Evolutionary conservation across 2,797 vertebrate genomes (phyloP).

Genomic region (Enteromius mattozi): DNA sequence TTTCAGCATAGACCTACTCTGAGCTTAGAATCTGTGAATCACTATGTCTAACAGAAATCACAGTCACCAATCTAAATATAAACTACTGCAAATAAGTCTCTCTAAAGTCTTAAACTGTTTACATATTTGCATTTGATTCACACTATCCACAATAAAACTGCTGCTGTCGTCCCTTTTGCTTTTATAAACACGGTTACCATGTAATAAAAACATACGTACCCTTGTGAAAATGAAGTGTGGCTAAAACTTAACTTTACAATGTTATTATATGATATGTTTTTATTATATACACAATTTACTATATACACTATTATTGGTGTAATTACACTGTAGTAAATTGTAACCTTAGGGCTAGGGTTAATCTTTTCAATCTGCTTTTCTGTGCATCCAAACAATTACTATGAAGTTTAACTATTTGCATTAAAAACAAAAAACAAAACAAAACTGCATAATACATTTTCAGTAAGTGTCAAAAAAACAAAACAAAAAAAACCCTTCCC

Average conservation of each 20-base stretch:
- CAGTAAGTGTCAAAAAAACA: too few relatives aligned
- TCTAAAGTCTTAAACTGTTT: not conserved
- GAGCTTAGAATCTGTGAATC: not conserved
- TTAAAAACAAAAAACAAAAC: not conserved
- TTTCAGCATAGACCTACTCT: not conserved
- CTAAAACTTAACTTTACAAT: not conserved
- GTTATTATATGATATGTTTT: too few relatives aligned
- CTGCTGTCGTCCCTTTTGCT: not conserved
- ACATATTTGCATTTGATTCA: not conserved
- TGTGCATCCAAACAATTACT: too few relatives aligned
- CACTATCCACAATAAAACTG: not conserved
- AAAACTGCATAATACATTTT: not conserved
- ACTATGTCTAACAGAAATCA: not conserved
- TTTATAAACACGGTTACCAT: not conserved
- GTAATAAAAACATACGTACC: not conserved
- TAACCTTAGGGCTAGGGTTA: not conserved
- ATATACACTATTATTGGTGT: not conserved
- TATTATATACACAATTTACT: too few relatives aligned
- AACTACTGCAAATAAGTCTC: not conserved
- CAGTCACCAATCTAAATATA: not conserved
- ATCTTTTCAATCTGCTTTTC: too few relatives aligned
- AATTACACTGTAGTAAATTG: not conserved
- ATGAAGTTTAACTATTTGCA: too few relatives aligned
- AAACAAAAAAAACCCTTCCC: too few relatives aligned
- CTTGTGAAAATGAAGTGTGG: not conserved